Conservation (phyloP, 2,888 invertebrate genomes). For the Ennomos erosarius region DNA sequence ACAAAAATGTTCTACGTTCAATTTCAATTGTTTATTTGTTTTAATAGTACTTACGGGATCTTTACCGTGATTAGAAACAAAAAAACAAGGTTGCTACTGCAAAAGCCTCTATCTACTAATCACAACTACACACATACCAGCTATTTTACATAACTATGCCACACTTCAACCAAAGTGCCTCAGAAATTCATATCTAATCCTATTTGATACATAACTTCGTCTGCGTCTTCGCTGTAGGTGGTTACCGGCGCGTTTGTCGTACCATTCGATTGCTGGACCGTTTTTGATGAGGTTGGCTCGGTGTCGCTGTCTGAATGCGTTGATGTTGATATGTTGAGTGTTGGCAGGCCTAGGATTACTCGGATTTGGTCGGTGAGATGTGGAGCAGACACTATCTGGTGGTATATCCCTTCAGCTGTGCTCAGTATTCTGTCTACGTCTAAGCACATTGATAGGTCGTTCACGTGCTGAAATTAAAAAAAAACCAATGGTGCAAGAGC, state of each 20-base stretch:
- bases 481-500: too few species aligned
- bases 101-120: constrained; percentile 8
- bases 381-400: constrained; percentile 91
- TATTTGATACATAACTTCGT: constrained; percentile 86
- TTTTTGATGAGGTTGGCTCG: constrained; percentile 38
- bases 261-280: constrained; percentile 49
- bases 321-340: constrained; percentile 60
- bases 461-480: constrained; percentile 92
- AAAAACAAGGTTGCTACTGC: too few species aligned
- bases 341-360: constrained; percentile 88
- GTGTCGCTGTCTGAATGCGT: constrained; percentile 62
- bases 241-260: constrained; percentile 36
- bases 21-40: too few species aligned
- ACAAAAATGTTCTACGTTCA: too few species aligned
- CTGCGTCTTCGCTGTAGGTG: constrained; percentile 66
- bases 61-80: too few species aligned
- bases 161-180: constrained; percentile 53
- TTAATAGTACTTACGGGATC: too few species aligned
- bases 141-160: constrained; percentile 34
- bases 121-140: constrained; percentile 7
- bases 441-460: constrained; percentile 95
- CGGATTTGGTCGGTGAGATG: constrained; percentile 90
- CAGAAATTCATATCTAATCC: constrained; percentile 84
- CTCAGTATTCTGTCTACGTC: constrained; percentile 93
- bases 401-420: constrained; percentile 96